Conservation (phyloP, 2,888 invertebrate genomes). For the Plemyria rubiginata region DNA sequence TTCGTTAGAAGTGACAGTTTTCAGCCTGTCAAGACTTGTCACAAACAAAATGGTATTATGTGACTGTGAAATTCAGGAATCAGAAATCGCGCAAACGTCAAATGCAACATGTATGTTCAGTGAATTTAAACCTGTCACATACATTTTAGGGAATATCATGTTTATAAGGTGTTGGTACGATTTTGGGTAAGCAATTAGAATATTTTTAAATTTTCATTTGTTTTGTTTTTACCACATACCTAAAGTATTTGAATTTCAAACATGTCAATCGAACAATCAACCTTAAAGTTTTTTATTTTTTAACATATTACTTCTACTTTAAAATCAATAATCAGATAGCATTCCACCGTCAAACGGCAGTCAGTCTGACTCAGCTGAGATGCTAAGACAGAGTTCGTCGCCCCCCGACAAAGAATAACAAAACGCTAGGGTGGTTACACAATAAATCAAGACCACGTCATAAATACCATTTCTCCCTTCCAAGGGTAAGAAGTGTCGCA, state of each 20-base stretch:
- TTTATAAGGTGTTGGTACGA: too few relatives aligned
- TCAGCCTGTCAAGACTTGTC: slow-evolving; percentile 47
- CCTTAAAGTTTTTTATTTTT: too few relatives aligned
- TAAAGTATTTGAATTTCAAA: too few relatives aligned
- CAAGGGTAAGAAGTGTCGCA: slow-evolving; percentile 60
- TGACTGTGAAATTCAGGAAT: slow-evolving; percentile 61
- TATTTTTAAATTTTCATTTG: too few relatives aligned
- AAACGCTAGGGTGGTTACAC: slow-evolving; percentile 51
- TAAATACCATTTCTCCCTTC: slow-evolving; percentile 57
- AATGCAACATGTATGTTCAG: slow-evolving; percentile 44
- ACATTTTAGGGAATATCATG: neutral
- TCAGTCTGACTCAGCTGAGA: slow-evolving; percentile 45
- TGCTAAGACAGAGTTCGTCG: slow-evolving; percentile 46
- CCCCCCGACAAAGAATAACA: slow-evolving; percentile 60
- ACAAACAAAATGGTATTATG: slow-evolving; percentile 63
- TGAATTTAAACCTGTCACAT: slow-evolving; percentile 47
- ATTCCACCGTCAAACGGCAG: slow-evolving; percentile 19
- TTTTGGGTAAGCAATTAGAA: too few relatives aligned
- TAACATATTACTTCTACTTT: too few relatives aligned
- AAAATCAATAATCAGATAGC: slow-evolving; percentile 20
- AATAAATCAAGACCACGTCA: slow-evolving; percentile 62
- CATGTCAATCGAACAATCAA: too few relatives aligned
- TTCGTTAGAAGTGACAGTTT: slow-evolving; percentile 34
- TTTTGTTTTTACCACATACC: too few relatives aligned
- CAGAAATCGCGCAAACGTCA: slow-evolving; percentile 53